Conservation (phyloP, 2,113 vertebrate species). For the Tenebrosternarchus preto region DNA sequence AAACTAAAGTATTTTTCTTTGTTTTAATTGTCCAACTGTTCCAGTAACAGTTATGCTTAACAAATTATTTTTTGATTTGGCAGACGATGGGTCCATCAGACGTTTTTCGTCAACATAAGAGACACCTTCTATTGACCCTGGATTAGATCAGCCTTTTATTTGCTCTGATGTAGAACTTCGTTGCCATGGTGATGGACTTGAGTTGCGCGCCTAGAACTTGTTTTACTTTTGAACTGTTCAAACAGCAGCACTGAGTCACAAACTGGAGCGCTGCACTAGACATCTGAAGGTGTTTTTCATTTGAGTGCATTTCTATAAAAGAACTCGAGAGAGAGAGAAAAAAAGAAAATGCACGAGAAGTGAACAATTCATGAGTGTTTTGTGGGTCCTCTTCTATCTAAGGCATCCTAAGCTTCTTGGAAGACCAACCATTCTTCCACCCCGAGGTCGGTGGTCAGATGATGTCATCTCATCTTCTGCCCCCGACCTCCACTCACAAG, state of each 20-base stretch:
- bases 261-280: slow-evolving; percentile 2
- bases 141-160: slow-evolving; percentile 9
- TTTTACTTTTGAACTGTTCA: slow-evolving; percentile 40
- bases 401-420: slow-evolving; percentile 11
- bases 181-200: slow-evolving; percentile 40
- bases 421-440: slow-evolving; percentile 43
- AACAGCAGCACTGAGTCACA: slow-evolving; percentile 43
- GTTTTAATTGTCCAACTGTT: too few species aligned
- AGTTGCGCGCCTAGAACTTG: slow-evolving; percentile 18
- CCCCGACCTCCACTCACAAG: slow-evolving; percentile 39
- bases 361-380: slow-evolving; percentile 31
- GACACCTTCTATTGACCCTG: slow-evolving; percentile 6
- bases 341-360: not conserved
- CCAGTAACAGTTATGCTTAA: too few species aligned
- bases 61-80: not conserved
- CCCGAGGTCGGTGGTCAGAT: slow-evolving; percentile 43
- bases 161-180: slow-evolving; percentile 37
- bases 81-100: slow-evolving; percentile 14
- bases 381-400: slow-evolving; percentile 10
- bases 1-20: too few species aligned
- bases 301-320: slow-evolving; percentile 24
- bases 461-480: slow-evolving; percentile 51
- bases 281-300: slow-evolving; percentile 26
- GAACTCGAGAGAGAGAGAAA: slow-evolving; percentile 34
- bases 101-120: slow-evolving; percentile 10